Evolutionary conservation across 2,797 vertebrate species (phyloP), one percentile per base, ranked within the genome.

Genomic region (Echiichthys vipera): DNA sequence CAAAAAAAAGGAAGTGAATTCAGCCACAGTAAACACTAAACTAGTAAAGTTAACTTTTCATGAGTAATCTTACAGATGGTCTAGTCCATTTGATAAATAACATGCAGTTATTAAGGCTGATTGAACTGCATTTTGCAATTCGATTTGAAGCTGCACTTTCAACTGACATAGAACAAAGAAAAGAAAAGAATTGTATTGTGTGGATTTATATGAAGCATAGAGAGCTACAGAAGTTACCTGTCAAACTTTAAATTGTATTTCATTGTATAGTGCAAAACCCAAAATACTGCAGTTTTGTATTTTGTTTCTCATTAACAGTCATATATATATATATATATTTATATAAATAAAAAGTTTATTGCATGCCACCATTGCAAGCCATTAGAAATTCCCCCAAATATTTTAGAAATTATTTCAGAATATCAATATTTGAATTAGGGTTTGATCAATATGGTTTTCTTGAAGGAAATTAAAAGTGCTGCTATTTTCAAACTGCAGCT

Each of bases 371-470:
- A 25, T 25, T 59, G 11, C 22, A 45, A 43, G 11, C 13, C 5
- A 36, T 22, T 12, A n/a, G 13, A 57, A 4, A 53, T 39, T 53
- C 4, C 34, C 27, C 30, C 15, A 50, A 59, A 69, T 36, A 50
- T 37, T 51, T 57, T 27, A 51, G 25, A 47, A 20, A 57, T 25
- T 8, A 42, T 50, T 65, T 65, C 27, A n/a, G 7, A 62, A 46
- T 22, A 65, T 65, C 25, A 51, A 70, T 56, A 39, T 39, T 30
- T 62, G 2, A 61, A 46, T 70, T 45, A 25, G 6, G 9, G 34
- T 78, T 57, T 8, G 10, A 39, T 65, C 30, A 27, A 59, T 68
- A 46, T 7, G 5, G 13, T 45, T 63, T 43, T 62, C 45, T 39
- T 56, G 15, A 74, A 53, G 22, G 43, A 58, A 45, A 63, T 9